Evolutionary conservation across 2,888 invertebrate species (phyloP), one percentile per base, ranked within the genome.

Genomic region (Acleris holmiana): DNA sequence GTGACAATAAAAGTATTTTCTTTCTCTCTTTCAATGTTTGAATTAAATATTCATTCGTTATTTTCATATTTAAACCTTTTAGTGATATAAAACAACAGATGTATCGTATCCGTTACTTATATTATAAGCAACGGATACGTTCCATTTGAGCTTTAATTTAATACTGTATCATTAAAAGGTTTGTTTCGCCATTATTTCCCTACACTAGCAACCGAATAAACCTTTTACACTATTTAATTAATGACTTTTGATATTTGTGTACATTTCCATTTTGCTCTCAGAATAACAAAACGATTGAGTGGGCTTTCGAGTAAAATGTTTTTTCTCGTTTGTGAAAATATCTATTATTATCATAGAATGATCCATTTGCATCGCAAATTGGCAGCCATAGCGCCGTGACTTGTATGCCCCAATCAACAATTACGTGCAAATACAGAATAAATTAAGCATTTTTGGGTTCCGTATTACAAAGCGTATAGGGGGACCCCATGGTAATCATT

Each of bases 331-430:
- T 35, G 6, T 18, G 41, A 29, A 64, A 53, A 48, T 19, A 19
- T 59, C 53, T 49, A 44, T 54, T 47, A 54, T 53, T 54, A 54
- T 51, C 29, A 57, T 57, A 54, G 47, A 55, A 49, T 55, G 40
- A 64, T 46, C 17, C 35, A 64, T 64, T 64, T 58, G 53, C 63
- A 58, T 64, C 53, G 8, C 53, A 64, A 46, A 41, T 64, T 64
- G 29, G 48, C 15, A 13, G 44, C 23, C 18, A 21, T 53, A 40
- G 5, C 17, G 8, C 13, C n/a, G 50, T 51, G 51, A 61, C 60
- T 61, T 61, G 47, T 35, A 35, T 57, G 51, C 47, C 47, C 40
- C 58, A 58, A 57, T 63, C 57, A 63, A 63, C 40, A 58, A 47
- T 63, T 18, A 53, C 41, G 19, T 48, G 40, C 17, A 18, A n/a